Evolutionary conservation across 2,888 invertebrate species (phyloP).

Genomic region (Clostera curtula): DNA sequence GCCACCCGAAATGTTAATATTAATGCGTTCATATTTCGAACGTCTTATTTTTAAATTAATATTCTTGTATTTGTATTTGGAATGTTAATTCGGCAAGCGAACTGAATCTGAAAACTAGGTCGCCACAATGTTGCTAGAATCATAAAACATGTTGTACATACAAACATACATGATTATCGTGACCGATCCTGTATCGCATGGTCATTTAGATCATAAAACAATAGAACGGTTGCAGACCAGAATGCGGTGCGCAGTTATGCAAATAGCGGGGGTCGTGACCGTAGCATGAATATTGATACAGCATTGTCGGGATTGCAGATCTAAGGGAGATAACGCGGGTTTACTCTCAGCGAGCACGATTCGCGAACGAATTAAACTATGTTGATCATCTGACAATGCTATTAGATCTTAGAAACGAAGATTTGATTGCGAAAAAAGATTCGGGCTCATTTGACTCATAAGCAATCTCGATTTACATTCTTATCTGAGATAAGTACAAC

Average conservation of each 20-base stretch:
- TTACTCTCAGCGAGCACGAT: constrained; percentile 61
- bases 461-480: too few relatives aligned
- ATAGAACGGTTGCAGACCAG: constrained; percentile 68
- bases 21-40: too few relatives aligned
- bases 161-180: constrained; percentile 66
- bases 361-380: constrained; percentile 54
- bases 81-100: constrained; percentile 3
- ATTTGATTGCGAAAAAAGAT: constrained; percentile 16
- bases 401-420: constrained; percentile 37
- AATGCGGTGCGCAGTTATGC: constrained; percentile 71
- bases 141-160: constrained; percentile 40
- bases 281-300: constrained; percentile 72
- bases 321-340: constrained; percentile 52
- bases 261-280: constrained; percentile 70
- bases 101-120: constrained; percentile 8
- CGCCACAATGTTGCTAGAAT: constrained; percentile 26
- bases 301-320: constrained; percentile 69
- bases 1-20: too few relatives aligned
- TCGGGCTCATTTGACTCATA: too few relatives aligned
- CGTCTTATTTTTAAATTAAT: too few relatives aligned
- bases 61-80: too few relatives aligned
- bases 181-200: constrained; percentile 63
- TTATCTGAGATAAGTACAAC: too few relatives aligned
- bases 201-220: constrained; percentile 74
- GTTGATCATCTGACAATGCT: constrained; percentile 47